Conservation (phyloP, 1,140 invertebrate species). For the Zaprionus nigranus region DNA sequence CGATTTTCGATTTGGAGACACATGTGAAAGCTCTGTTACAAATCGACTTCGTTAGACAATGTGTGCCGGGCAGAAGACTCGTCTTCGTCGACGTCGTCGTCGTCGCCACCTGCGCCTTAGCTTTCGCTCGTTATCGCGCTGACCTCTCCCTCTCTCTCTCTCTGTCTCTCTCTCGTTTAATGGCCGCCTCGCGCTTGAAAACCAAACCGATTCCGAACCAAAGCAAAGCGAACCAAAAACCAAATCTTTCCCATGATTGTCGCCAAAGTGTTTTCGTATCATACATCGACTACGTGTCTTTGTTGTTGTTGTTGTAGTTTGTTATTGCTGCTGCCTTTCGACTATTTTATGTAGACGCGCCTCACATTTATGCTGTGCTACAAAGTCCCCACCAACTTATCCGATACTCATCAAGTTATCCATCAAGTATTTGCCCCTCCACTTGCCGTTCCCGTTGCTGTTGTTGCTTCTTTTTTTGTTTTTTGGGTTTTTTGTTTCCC, state of each 20-base stretch:
- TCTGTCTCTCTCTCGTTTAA: slow-evolving; percentile 50
- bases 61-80: slow-evolving; percentile 35
- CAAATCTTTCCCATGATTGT: slow-evolving; percentile 78
- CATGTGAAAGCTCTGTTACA: slow-evolving; percentile 82
- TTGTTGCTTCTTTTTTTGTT: background rate
- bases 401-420: slow-evolving; percentile 81
- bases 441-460: slow-evolving; percentile 10
- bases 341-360: slow-evolving; percentile 56
- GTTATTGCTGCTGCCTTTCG: slow-evolving; percentile 52
- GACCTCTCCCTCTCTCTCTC: slow-evolving; percentile 67
- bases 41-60: slow-evolving; percentile 66
- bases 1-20: slow-evolving; percentile 51
- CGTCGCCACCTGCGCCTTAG: slow-evolving; percentile 53
- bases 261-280: slow-evolving; percentile 82
- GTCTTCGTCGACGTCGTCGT: background rate
- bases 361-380: slow-evolving; percentile 59
- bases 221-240: slow-evolving; percentile 35
- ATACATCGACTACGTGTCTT: slow-evolving; percentile 73
- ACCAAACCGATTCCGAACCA: slow-evolving; percentile 39
- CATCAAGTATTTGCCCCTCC: slow-evolving; percentile 76
- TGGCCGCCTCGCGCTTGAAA: slow-evolving; percentile 44
- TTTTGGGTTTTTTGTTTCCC: slow-evolving; percentile 21
- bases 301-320: slow-evolving; percentile 48
- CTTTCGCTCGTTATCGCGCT: slow-evolving; percentile 79
- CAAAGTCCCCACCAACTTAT: slow-evolving; percentile 60